Evolutionary conservation across 2,113 vertebrate species (phyloP).

Genomic region (Hippopotamus amphibius): DNA sequence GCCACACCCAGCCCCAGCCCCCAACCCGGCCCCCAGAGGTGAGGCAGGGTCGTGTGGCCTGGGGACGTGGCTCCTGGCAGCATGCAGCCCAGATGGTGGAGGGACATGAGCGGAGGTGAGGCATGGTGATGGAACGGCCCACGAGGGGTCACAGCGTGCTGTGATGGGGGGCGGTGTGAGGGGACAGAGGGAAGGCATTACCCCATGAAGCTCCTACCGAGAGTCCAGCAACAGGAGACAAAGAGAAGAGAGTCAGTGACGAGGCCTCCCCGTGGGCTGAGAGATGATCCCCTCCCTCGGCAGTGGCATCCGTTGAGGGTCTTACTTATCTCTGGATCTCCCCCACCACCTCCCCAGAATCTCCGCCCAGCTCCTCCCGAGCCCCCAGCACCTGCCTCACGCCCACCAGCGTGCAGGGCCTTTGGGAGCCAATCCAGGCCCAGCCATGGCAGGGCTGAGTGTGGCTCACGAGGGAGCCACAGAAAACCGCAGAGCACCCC

Average conservation of each 20-base stretch:
- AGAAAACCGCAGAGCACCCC: accelerated
- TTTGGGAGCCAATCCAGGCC: not conserved
- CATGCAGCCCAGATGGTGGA: constrained; percentile 66
- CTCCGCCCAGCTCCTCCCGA: not conserved
- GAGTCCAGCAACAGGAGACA: constrained; percentile 91
- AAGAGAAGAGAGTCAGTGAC: constrained; percentile 91
- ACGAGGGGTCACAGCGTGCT: not conserved
- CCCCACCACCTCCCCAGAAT: too few relatives aligned
- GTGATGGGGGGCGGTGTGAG: constrained; percentile 63
- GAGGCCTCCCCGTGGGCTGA: not conserved
- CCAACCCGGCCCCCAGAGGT: not conserved
- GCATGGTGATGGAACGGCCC: not conserved
- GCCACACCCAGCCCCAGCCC: not conserved
- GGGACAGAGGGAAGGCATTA: constrained; percentile 91
- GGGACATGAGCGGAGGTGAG: not conserved
- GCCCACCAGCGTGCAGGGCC: not conserved
- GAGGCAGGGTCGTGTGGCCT: not conserved
- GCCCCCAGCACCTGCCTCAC: not conserved
- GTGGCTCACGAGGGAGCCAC: accelerated
- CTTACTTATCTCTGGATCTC: not conserved
- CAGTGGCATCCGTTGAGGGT: not conserved
- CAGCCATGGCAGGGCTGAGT: not conserved
- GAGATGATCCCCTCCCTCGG: not conserved
- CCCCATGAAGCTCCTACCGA: constrained; percentile 98
- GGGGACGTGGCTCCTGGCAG: not conserved